Percentiles rank a stretch among this genome's conserved stretches.
Evolutionary conservation across 1,140 invertebrate species (phyloP).

Genomic region (Meloidogyne hapla): DNA sequence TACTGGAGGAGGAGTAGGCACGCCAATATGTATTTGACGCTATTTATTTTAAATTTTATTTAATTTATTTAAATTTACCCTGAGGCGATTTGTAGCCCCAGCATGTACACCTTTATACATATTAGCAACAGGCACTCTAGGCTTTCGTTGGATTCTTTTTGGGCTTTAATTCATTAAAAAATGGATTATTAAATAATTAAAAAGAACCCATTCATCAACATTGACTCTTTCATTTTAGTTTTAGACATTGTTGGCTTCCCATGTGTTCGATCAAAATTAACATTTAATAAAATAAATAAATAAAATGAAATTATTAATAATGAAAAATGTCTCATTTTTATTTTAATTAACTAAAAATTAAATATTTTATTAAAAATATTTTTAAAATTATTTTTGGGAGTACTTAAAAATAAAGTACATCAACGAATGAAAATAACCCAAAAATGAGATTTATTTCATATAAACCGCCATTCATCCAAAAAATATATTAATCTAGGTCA

Average conservation of each 20-base stretch:
- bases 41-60: background rate
- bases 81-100: background rate
- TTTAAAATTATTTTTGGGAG: background rate
- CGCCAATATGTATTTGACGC: slow-evolving; percentile 11
- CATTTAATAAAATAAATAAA: background rate
- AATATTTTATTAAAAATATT: background rate
- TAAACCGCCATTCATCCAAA: slow-evolving; percentile 5
- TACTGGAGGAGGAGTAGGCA: slow-evolving; percentile 14
- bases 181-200: background rate
- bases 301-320: background rate
- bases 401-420: background rate
- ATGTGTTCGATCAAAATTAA: background rate
- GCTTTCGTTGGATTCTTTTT: background rate
- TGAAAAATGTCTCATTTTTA: background rate
- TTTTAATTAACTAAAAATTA: background rate
- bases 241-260: background rate
- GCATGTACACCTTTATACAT: background rate
- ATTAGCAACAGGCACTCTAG: background rate
- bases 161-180: background rate
- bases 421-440: background rate
- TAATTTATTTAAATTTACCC: too few species aligned
- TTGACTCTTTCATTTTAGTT: background rate
- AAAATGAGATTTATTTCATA: slow-evolving; percentile 3
- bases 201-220: background rate
- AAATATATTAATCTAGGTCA: slow-evolving; percentile 3